Evolutionary conservation across 2,113 vertebrate species (phyloP), one percentile per base, ranked within the genome.

Genomic region (Tragelaphus strepsiceros): DNA sequence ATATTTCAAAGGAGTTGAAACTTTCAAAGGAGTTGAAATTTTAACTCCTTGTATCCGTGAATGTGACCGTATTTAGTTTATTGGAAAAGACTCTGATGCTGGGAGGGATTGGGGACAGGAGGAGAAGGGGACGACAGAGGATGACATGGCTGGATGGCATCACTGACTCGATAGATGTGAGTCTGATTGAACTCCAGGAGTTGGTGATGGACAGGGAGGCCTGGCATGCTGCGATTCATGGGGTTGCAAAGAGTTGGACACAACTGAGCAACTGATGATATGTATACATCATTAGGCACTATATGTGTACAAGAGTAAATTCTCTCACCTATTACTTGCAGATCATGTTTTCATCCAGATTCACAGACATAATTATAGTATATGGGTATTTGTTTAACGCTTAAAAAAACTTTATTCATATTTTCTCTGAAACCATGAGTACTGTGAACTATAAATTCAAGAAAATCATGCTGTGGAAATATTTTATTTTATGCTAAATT

Each of bases 361-460:
- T 94, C 94, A 3, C 30, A 92, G 14, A 43, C 4, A 59, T 10
- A 85, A 16, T 84, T 51, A 39, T 30, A 88, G 1, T 13, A 78
- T 61, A 78, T 54, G 39, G 0, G 6, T 14, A 94, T 97, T 90
- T 67, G 32, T 97, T 97, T 43, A 32, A 92, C 91, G 49, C 88
- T 98, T 94, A 93, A 97, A 97, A 92, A 46, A 88, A 46, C 93
- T 98, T 97, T 97, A 89, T 94, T 90, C 35, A 19, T 56, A 81
- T 80, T 93, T 98, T 86, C 35, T 71, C 59, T 54, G 90, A 96
- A 96, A 98, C 80, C 15, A 82, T 58, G 49, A 96, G 56, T 64
- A 88, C 46, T 87, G 7, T 35, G 9, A 92, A 43, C 14, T 90
- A 59, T 61, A 96, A 96, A 62, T n/a, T 85, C 56, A 74, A 93